Conservation (phyloP, 1,140 invertebrate species). For the Carcinoscorpius rotundicauda region DNA sequence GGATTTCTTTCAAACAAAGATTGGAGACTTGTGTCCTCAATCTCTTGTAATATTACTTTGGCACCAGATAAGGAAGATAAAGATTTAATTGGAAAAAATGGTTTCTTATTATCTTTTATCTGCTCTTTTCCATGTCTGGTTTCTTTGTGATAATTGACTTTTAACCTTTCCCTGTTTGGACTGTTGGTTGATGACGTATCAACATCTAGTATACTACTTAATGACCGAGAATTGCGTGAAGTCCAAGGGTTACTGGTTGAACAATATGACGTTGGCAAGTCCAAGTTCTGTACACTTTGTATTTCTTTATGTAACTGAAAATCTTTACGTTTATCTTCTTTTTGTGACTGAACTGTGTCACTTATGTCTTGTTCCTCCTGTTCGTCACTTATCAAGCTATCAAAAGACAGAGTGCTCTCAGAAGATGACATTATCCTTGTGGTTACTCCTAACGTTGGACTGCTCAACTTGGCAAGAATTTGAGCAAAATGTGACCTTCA, state of each 20-base stretch:
- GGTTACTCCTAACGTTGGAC: neutral
- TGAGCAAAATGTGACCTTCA: slow-evolving; percentile 16
- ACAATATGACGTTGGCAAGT: too few species aligned
- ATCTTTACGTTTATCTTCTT: too few species aligned
- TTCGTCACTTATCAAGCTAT: neutral
- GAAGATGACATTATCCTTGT: neutral
- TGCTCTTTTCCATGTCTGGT: slow-evolving; percentile 6
- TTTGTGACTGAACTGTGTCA: too few species aligned
- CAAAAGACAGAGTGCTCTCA: neutral
- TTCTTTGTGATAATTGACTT: too few species aligned
- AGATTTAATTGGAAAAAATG: slow-evolving; percentile 1
- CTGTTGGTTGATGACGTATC: too few species aligned
- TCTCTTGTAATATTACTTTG: slow-evolving; percentile 3
- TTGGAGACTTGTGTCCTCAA: slow-evolving; percentile 3
- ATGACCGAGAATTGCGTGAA: too few species aligned
- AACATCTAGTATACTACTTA: too few species aligned
- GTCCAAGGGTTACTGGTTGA: too few species aligned
- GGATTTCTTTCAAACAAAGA: slow-evolving; percentile 20
- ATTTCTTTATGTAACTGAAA: too few species aligned
- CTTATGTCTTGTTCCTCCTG: neutral
- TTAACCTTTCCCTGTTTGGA: too few species aligned
- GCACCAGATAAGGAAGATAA: slow-evolving; percentile 11
- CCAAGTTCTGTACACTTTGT: too few species aligned
- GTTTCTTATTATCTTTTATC: slow-evolving; percentile 10
- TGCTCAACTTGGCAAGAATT: slow-evolving; percentile 13